A percentile compares a stretch with the other conserved stretches of the same genome.
Evolutionary conservation across 2,888 invertebrate genomes (phyloP).

Genomic region (Amitus sp.): DNA sequence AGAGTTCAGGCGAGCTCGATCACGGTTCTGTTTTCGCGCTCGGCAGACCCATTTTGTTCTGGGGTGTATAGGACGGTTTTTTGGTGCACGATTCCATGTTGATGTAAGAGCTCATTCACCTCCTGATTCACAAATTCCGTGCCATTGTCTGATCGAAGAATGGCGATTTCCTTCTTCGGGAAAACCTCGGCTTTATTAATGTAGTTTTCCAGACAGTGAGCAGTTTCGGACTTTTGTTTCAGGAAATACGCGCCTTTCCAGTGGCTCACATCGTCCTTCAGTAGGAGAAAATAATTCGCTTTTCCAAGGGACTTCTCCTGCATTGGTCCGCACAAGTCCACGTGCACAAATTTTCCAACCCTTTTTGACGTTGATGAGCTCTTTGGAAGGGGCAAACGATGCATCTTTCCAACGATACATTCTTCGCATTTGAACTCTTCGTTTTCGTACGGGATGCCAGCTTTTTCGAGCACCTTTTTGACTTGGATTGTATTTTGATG

Average conservation of each 20-base stretch:
- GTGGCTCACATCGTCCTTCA: constrained; percentile 29
- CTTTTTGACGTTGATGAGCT: constrained; percentile 15
- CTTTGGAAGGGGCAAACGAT: constrained; percentile 21
- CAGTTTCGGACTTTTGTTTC: constrained; percentile 21
- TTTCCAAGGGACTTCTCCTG: constrained; percentile 11
- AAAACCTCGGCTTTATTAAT: constrained; percentile 20
- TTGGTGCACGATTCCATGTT: constrained; percentile 25
- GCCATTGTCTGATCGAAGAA: constrained; percentile 27
- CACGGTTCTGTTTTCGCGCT: constrained; percentile 33
- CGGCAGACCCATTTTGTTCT: constrained; percentile 32
- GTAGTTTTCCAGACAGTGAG: constrained; percentile 11
- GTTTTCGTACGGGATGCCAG: constrained; percentile 5
- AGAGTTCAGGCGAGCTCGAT: constrained; percentile 28
- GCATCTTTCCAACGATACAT: constrained; percentile 11
- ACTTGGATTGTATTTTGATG: constrained; percentile 33
- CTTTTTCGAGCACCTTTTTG: constrained; percentile 15
- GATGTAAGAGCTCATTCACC: constrained; percentile 17
- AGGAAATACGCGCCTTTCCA: constrained; percentile 19
- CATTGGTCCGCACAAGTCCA: constrained; percentile 41
- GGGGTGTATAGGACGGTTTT: constrained; percentile 26
- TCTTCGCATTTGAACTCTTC: constrained; percentile 11
- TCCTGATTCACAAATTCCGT: constrained; percentile 29
- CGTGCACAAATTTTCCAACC: constrained; percentile 33
- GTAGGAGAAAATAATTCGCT: constrained; percentile 20
- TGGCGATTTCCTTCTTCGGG: constrained; percentile 1